Evolutionary conservation across 2,113 vertebrate species (phyloP).

Genomic region (Mesocricetus auratus): DNA sequence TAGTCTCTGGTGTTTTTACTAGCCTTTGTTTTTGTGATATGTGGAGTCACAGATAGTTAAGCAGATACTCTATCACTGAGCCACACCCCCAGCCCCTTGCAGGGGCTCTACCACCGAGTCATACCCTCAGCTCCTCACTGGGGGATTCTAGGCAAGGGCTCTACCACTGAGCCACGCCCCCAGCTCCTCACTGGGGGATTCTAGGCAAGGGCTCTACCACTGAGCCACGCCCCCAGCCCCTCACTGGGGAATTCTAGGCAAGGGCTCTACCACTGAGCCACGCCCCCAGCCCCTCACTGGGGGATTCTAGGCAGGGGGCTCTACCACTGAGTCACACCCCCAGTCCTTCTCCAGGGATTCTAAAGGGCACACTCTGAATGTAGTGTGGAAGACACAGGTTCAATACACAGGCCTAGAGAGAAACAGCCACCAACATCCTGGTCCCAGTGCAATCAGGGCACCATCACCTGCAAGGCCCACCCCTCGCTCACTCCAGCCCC

Average conservation of each 20-base stretch:
- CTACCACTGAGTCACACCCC: neutral
- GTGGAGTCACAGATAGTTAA: neutral
- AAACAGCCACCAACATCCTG: neutral
- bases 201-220: neutral
- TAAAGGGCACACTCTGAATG: rapidly evolving
- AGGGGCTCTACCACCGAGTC: no score
- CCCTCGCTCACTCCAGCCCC: neutral
- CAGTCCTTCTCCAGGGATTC: neutral
- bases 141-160: neutral
- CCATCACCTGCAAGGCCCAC: neutral
- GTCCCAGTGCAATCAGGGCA: neutral
- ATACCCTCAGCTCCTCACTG: neutral
- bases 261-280: neutral
- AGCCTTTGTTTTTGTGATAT: neutral
- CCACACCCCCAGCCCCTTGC: no score
- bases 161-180: neutral
- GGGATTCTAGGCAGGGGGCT: neutral
- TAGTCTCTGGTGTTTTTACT: neutral
- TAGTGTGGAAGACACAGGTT: neutral
- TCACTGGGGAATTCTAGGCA: neutral
- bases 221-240: neutral
- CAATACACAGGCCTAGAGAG: neutral
- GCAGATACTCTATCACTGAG: neutral
- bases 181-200: neutral
- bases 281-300: neutral